Conservation (phyloP, 1,140 invertebrate genomes). For the Leguminivora glycinivorella region DNA sequence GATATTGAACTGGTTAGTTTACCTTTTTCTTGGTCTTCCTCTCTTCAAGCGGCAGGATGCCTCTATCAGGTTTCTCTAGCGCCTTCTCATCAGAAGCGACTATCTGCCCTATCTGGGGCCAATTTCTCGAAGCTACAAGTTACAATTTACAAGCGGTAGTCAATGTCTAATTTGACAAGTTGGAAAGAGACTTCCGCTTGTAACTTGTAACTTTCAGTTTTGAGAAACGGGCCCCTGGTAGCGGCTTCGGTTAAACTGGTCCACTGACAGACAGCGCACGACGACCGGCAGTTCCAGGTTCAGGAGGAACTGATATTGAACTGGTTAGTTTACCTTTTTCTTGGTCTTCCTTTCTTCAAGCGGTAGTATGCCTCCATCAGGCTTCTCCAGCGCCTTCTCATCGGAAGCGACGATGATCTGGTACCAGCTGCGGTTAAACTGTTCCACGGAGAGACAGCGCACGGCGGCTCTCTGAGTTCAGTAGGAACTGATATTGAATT, state of each 20-base stretch:
- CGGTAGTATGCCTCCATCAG: slow-evolving; percentile 68
- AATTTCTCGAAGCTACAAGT: too few relatives aligned
- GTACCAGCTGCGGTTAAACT: slow-evolving; percentile 97
- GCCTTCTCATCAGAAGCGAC: too few relatives aligned
- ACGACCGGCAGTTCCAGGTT: slow-evolving; percentile 97
- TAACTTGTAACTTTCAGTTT: too few relatives aligned
- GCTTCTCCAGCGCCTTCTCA: slow-evolving; percentile 90
- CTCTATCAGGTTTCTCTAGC: slow-evolving; percentile 83
- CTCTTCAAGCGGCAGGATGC: slow-evolving; percentile 56
- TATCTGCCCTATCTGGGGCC: too few relatives aligned
- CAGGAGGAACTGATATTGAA: slow-evolving; percentile 97
- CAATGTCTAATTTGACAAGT: too few relatives aligned
- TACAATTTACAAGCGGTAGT: too few relatives aligned
- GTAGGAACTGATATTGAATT: slow-evolving; percentile 96
- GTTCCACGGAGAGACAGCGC: slow-evolving; percentile 94
- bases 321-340: slow-evolving; percentile 80
- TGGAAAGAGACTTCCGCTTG: too few relatives aligned
- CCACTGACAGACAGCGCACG: too few relatives aligned
- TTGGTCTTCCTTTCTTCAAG: slow-evolving; percentile 61
- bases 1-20: background rate
- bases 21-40: slow-evolving; percentile 45
- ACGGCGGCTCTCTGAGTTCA: slow-evolving; percentile 96
- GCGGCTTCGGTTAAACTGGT: too few relatives aligned
- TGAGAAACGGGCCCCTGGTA: too few relatives aligned
- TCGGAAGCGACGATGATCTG: slow-evolving; percentile 99